phyloP scores from a whole-genome alignment of 2,113 vertebrate genomes.

The Tiliqua scincoides region DNA sequence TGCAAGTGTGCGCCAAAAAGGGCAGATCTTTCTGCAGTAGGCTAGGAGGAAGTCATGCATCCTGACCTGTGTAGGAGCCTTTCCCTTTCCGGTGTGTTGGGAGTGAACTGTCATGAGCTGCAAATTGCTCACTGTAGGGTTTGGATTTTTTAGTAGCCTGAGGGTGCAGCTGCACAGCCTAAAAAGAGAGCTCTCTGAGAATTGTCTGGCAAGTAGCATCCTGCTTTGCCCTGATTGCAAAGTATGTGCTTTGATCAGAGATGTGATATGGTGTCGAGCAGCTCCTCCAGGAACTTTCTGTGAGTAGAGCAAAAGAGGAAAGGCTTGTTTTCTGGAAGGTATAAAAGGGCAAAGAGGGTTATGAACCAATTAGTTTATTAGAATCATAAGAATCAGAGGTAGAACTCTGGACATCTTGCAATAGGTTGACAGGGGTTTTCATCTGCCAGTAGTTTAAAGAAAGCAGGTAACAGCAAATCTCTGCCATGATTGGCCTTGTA shows the following conservation, averaged over 20 bases:
- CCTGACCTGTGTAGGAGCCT: constrained; percentile 53
- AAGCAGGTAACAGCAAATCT: no score
- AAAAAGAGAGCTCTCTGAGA: constrained; percentile 46
- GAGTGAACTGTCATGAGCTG: constrained; percentile 55
- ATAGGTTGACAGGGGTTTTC: no score
- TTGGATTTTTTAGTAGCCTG: constrained; percentile 55
- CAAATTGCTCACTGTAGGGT: constrained; percentile 50
- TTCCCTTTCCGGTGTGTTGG: constrained; percentile 54
- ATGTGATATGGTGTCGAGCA: constrained; percentile 18
- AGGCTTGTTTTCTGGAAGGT: neutral
- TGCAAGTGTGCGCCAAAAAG: constrained; percentile 48
- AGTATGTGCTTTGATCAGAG: constrained; percentile 17
- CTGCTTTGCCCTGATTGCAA: constrained; percentile 42
- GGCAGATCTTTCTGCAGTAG: constrained; percentile 37
- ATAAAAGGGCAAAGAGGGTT: neutral
- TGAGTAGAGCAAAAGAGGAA: neutral
- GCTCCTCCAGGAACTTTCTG: constrained; percentile 27
- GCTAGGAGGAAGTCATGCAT: constrained; percentile 43
- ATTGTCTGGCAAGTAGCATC: constrained; percentile 52
- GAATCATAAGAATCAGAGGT: neutral
- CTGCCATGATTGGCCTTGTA: no score
- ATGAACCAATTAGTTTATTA: neutral
- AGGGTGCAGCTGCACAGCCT: constrained; percentile 62
- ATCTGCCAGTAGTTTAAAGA: no score
- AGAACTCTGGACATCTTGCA: no score